Evolutionary conservation across 2,797 vertebrate species (phyloP), one percentile per base, ranked within the genome.

Genomic region (Phoxinus dragarum): DNA sequence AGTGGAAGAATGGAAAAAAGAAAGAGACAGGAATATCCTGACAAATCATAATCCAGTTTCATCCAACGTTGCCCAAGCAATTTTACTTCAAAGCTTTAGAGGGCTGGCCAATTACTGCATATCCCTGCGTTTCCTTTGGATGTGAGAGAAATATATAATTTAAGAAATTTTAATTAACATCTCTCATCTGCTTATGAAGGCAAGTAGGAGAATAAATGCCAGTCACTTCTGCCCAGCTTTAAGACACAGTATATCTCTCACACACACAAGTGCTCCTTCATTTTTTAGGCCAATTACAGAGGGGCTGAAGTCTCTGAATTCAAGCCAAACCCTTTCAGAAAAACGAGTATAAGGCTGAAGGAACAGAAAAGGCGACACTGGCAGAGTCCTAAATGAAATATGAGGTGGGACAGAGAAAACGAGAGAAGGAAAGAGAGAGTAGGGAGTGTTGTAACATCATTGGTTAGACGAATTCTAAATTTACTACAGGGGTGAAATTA

Each of bases 31-130:
- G 93, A 91, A 92, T 93, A 92, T 90, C 90, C 91, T 90, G 90
- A 91, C 90, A 88, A 94, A 92, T 93, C 89, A 87, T 93, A 93
- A 93, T 94, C 93, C 92, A 93, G 90, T 92, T 93, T 91, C 91
- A 90, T 89, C 92, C 56, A 56, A 90, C 90, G 88, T 92, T 93
- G 91, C 90, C 89, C 89, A 91, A 87, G 91, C 91, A 93, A 93
- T 94, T 94, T 93, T 78, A 93, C 93, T 92, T 94, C 93, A 94
- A 94, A 94, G 93, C 90, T 92, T 92, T 85, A 90, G 91, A 92
- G 88, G 86, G 86, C 86, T 47, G 69, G 90, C 92, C 92, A 94
- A 93, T 94, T 94, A 92, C 88, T 74, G 91, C 78, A 88, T 89
- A 91, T 92, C 90, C 91, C 90, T 90, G 85, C 88, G 82, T 91